phyloP scores from a whole-genome alignment of 2,113 vertebrate species.

The Phrynocephalus versicolor region DNA sequence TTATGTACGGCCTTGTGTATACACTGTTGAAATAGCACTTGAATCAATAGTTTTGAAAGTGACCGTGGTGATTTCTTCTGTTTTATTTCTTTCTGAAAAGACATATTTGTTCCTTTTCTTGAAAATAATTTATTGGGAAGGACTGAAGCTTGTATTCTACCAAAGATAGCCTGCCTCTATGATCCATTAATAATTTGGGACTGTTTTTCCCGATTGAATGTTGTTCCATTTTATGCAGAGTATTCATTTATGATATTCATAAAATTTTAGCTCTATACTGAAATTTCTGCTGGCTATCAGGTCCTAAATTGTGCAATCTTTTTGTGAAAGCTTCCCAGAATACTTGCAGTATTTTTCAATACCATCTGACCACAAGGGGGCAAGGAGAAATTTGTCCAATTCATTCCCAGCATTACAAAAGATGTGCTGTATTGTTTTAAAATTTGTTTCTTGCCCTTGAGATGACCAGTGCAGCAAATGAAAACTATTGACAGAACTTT shows the following conservation, averaged over 20 bases:
- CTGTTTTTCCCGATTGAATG: too few relatives aligned
- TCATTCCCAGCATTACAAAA: not conserved
- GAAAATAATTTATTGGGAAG: not conserved
- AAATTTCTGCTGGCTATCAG: not conserved
- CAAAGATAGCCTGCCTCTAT: not conserved
- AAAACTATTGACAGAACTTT: not conserved
- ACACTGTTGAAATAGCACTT: not conserved
- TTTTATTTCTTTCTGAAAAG: not conserved
- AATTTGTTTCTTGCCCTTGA: not conserved
- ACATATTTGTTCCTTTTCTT: not conserved
- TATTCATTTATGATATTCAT: not conserved
- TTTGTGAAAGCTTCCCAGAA: not conserved
- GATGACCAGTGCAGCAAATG: not conserved
- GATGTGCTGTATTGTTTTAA: not conserved
- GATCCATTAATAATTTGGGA: not conserved
- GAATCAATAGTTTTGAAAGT: not conserved
- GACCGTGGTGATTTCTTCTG: not conserved
- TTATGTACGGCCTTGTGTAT: not conserved
- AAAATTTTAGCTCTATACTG: not conserved
- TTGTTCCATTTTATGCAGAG: not conserved
- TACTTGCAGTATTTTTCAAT: constrained; percentile 17
- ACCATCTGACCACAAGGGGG: constrained; percentile 31
- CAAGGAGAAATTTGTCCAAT: constrained; percentile 14
- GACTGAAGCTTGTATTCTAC: not conserved
- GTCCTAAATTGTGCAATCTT: not conserved